Percentiles rank a stretch among this genome's conserved stretches.
These are phyloP conservation scores for Cyclargus thomasi DNA, from an alignment of 1,140 invertebrate species.

Conservation along the genomic window DNA sequence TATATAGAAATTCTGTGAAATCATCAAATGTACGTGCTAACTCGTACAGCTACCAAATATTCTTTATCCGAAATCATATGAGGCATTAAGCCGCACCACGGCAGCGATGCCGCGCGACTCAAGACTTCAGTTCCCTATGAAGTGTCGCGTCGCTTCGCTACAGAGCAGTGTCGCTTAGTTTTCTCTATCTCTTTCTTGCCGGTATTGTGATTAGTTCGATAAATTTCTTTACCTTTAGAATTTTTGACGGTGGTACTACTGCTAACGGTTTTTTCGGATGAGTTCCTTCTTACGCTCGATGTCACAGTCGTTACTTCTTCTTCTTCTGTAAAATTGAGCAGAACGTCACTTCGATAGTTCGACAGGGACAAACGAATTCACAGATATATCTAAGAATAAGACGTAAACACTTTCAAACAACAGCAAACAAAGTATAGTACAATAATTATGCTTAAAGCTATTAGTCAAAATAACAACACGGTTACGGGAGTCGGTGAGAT, in stretches of 20 bases:
- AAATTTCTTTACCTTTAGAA: constrained; percentile 49
- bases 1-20: too few species aligned
- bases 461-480: constrained; percentile 71
- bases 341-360: neutral
- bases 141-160: too few species aligned
- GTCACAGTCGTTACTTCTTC: constrained; percentile 66
- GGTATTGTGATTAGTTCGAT: neutral
- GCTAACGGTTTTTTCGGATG: constrained; percentile 64
- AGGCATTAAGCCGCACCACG: too few species aligned
- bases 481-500: constrained; percentile 56
- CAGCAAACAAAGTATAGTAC: constrained; percentile 46
- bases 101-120: too few species aligned
- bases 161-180: too few species aligned
- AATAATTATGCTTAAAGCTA: constrained; percentile 59
- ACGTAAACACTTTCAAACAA: constrained; percentile 53
- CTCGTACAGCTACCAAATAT: too few species aligned
- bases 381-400: constrained; percentile 30
- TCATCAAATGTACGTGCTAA: too few species aligned
- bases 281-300: constrained; percentile 67
- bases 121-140: too few species aligned
- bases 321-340: constrained; percentile 51
- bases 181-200: too few species aligned
- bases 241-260: constrained; percentile 63
- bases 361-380: neutral
- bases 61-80: too few species aligned